phyloP scores from a whole-genome alignment of 2,888 invertebrate species.

The Hyalella azteca region DNA sequence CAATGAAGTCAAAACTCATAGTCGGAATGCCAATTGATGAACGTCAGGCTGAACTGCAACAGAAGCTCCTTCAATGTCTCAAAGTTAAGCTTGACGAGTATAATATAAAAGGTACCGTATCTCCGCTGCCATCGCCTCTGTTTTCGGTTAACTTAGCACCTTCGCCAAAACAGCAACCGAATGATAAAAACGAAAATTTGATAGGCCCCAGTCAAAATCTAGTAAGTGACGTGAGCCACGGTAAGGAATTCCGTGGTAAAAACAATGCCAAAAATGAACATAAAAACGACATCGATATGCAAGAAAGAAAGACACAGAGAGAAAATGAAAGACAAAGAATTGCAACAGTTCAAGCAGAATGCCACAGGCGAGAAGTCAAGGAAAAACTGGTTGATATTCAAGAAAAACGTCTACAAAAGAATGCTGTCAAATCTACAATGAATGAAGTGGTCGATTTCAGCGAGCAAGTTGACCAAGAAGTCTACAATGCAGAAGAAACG shows the following conservation, averaged over 20 bases:
- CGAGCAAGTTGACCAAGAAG: no score
- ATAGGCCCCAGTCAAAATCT: not conserved
- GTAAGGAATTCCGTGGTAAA: not conserved
- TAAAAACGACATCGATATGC: not conserved
- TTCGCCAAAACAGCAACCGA: no score
- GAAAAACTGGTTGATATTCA: no score
- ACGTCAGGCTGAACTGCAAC: constrained; percentile 8
- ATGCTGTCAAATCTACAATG: no score
- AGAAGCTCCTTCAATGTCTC: not conserved
- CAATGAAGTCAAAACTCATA: not conserved
- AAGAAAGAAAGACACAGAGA: not conserved
- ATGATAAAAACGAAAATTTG: no score
- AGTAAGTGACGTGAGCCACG: not conserved
- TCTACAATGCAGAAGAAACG: no score
- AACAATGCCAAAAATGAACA: not conserved
- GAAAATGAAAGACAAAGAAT: not conserved
- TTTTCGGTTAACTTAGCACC: not conserved
- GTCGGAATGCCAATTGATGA: constrained; percentile 17
- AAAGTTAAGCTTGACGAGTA: constrained; percentile 4
- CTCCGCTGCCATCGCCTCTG: not conserved
- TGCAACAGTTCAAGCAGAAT: not conserved
- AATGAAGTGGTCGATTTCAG: no score
- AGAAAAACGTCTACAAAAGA: no score
- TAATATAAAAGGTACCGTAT: constrained; percentile 4
- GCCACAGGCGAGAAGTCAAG: not conserved